A percentile compares a stretch with the other conserved stretches of the same genome.
phyloP scores from a whole-genome alignment of 2,113 vertebrate genomes.

The Catharus minimus region DNA sequence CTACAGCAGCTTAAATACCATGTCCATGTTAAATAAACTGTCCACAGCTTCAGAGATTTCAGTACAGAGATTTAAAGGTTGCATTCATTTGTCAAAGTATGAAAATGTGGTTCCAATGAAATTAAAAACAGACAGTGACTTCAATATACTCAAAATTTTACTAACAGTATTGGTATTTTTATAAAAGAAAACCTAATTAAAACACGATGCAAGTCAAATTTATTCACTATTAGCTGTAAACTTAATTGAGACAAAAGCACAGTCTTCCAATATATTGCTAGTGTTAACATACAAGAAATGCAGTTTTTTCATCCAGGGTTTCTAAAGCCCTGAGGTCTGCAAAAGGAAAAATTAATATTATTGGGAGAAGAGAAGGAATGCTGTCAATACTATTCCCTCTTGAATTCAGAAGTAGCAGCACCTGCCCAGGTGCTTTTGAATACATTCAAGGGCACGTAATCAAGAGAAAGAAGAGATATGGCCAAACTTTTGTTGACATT shows the following conservation, averaged over 20 bases:
- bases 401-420: background rate
- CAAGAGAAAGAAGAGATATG: background rate
- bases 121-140: background rate
- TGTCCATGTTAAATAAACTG: background rate
- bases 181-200: background rate
- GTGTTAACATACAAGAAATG: background rate
- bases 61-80: background rate
- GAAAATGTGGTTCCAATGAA: background rate
- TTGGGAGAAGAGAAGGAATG: background rate
- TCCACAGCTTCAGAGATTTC: background rate
- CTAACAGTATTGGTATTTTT: background rate
- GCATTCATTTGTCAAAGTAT: background rate
- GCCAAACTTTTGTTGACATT: background rate
- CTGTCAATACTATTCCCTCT: background rate
- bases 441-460: background rate
- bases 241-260: background rate
- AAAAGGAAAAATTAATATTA: background rate
- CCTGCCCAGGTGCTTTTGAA: background rate
- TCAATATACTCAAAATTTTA: background rate
- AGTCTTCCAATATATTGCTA: background rate
- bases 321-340: background rate
- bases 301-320: background rate
- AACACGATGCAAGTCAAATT: background rate
- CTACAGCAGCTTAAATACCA: background rate
- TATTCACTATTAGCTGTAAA: background rate